Conservation (phyloP, 2,888 invertebrate genomes). For the Leucania comma region DNA sequence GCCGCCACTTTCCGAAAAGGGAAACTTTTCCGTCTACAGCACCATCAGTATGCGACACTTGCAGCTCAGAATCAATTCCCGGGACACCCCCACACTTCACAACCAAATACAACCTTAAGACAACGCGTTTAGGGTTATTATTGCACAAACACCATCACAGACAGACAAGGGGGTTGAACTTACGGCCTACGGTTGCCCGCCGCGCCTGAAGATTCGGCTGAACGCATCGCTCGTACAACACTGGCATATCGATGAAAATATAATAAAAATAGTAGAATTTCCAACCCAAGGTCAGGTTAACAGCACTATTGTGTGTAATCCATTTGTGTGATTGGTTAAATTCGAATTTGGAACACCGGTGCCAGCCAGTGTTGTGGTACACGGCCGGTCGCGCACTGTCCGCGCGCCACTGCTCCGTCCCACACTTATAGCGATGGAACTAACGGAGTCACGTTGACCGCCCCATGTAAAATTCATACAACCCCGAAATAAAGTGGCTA, state of each 20-base stretch:
- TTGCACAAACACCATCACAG: conserved; percentile 65
- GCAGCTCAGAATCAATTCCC: conserved; percentile 70
- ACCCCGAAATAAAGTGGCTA: conserved; percentile 78
- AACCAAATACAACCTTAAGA: conserved; percentile 63
- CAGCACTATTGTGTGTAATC: conserved; percentile 80
- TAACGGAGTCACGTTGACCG: conserved; percentile 79
- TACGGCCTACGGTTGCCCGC: conserved; percentile 82
- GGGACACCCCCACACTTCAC: conserved; percentile 57
- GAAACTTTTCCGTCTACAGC: conserved; percentile 71
- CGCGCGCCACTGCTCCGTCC: conserved; percentile 78
- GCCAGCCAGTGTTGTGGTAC: conserved; percentile 85
- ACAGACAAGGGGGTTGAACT: conserved; percentile 77
- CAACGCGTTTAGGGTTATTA: conserved; percentile 68
- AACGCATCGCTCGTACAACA: conserved; percentile 82
- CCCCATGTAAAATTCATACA: conserved; percentile 84
- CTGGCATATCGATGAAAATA: conserved; percentile 79
- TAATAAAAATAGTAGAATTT: conserved; percentile 65
- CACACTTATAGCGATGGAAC: conserved; percentile 83
- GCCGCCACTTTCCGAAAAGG: conserved; percentile 69
- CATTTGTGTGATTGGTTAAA: conserved; percentile 75
- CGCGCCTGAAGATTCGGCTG: conserved; percentile 80
- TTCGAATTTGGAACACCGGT: conserved; percentile 76
- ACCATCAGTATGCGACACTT: conserved; percentile 74
- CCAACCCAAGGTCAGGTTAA: conserved; percentile 78
- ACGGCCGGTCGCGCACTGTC: conserved; percentile 88